Conservation (phyloP, 1,140 invertebrate species). For the Ditylenchus dipsaci region DNA sequence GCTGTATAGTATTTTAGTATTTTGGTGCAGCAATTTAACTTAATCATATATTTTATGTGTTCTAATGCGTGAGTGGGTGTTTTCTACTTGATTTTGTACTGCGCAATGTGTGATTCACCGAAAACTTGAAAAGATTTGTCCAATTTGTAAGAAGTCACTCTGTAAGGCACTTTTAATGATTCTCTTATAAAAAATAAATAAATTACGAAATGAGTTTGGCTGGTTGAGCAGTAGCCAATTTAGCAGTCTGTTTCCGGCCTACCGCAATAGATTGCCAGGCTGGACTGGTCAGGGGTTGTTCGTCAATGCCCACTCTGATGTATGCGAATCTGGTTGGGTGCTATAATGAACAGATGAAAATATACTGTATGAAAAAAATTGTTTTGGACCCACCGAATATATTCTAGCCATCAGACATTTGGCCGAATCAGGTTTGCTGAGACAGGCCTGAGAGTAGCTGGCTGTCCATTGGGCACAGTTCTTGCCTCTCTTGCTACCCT, state of each 20-base stretch:
- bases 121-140: not conserved
- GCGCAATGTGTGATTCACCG: not conserved
- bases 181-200: not conserved
- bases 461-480: slow-evolving; percentile 1
- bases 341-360: not conserved
- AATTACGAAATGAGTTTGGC: not conserved
- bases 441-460: not conserved
- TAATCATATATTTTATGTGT: no score
- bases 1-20: no score
- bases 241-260: not conserved
- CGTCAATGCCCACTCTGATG: not conserved
- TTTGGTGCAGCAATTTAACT: no score
- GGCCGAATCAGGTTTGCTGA: not conserved
- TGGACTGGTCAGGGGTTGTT: not conserved
- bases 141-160: not conserved
- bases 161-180: not conserved
- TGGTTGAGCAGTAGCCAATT: not conserved
- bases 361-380: not conserved
- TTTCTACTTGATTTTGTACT: not conserved
- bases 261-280: not conserved
- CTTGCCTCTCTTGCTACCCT: not conserved
- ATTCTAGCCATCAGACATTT: slow-evolving; percentile 6
- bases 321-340: not conserved
- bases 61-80: no score
- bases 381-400: not conserved